Base-by-base conservation (phyloP, 1,140 invertebrate species). In the Sycobia sp. region DNA sequence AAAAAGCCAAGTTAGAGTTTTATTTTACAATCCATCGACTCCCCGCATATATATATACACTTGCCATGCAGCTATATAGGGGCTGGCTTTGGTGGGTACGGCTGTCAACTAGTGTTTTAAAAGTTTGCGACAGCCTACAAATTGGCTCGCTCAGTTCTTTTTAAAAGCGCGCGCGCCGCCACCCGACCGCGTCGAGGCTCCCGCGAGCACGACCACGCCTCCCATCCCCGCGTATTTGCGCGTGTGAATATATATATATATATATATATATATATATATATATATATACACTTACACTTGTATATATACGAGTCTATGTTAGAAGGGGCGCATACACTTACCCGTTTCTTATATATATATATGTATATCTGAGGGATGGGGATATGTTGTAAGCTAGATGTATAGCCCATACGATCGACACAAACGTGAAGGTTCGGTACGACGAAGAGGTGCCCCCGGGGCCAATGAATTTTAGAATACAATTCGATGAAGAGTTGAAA, bases 81-180 rank as follows among this genome's bases (percentile, higher is more conserved):
- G 49, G 51, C 38, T 59, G 56, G 34, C 66, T 65, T 67, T 64
- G 65, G 51, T 32, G 29, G 5, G 29, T 53, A 22, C 55, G 62
- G 59, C 77, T 82, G 80, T 81, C 79, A 81, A 81, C 79, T 81
- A 81, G 79, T 81, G 79, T 82, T 81, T 82, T 82, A 82, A 82
- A 82, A 82, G 74, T 82, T 82, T 80, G 70, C 77, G 80, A 81
- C 79, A 81, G 80, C 76, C 78, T 82, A 82, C 80, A 82, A 82
- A 82, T 82, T 82, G 80, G 75, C 78, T 81, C 77, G 78, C 79
- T 82, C 80, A 80, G 78, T 80, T 81, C 77, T 82, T 81, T 82
- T 80, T 80, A 81, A 80, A 80, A 81, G 80, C 79, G 76, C 51
- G 22, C 49, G 13, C 39, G 13, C 71, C 67, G 58, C 67, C 78